Percentiles rank a stretch among this genome's conserved stretches.
phyloP scores from a whole-genome alignment of 92 coral and sea anemone species.

The Desmophyllum pertusum region DNA sequence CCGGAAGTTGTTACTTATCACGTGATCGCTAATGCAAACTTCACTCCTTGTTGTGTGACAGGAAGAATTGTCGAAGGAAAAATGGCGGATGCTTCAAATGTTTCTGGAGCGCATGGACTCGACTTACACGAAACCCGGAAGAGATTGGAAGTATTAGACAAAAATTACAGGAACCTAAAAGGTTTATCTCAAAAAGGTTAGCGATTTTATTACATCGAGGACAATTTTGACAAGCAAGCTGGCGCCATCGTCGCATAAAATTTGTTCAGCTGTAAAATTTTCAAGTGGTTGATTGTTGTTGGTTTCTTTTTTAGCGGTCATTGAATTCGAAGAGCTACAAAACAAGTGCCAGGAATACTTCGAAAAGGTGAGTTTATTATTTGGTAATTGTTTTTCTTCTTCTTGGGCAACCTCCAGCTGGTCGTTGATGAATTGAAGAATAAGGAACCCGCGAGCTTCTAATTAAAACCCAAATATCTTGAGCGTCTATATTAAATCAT shows the following conservation, averaged over 20 bases:
- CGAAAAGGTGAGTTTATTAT: conserved; percentile 70
- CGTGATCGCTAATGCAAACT: neutral
- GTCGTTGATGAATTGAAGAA: conserved; percentile 16
- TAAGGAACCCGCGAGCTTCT: conserved; percentile 5
- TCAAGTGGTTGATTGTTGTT: conserved; percentile 3
- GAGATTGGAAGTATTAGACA: conserved; percentile 51
- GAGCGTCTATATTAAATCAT: neutral
- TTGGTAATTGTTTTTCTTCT: conserved; percentile 15
- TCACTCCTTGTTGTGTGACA: neutral
- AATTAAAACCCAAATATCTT: conserved; percentile 10
- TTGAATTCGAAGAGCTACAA: conserved; percentile 87
- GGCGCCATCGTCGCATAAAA: neutral
- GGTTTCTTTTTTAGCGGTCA: conserved; percentile 63
- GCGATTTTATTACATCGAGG: neutral
- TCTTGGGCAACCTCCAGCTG: conserved; percentile 27
- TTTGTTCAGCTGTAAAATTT: conserved; percentile 25
- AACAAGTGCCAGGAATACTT: conserved; percentile 82
- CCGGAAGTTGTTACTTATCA: conserved; percentile 38
- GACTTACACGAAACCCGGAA: conserved; percentile 40
- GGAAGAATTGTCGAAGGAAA: neutral
- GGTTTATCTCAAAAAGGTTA: conserved; percentile 78
- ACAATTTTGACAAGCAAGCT: neutral
- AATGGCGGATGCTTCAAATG: conserved; percentile 56
- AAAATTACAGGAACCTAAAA: conserved; percentile 69
- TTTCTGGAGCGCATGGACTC: neutral